Percentiles rank a stretch among this genome's conserved stretches.
phyloP scores from a whole-genome alignment of 2,797 vertebrate species.

The Eulemur rubriventer region DNA sequence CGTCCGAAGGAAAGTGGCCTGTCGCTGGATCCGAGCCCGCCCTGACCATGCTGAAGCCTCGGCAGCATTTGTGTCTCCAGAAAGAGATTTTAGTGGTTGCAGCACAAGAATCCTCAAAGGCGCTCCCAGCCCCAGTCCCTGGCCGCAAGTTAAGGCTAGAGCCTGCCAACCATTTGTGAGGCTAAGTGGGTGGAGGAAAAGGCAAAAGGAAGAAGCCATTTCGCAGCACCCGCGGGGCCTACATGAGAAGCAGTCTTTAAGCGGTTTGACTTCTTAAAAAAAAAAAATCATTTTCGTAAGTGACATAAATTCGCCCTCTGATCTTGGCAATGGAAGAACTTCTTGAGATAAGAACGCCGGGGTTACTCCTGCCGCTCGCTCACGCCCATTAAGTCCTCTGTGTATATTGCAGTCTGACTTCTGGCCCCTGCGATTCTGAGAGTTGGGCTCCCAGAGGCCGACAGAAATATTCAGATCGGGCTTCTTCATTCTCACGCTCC shows the following conservation, averaged over 20 bases:
- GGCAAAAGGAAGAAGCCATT: not conserved
- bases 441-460: not conserved
- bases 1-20: not conserved
- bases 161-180: not conserved
- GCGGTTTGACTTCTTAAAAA: not conserved
- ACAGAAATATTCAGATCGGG: not conserved
- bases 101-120: not conserved
- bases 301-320: not conserved
- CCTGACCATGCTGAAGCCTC: not conserved
- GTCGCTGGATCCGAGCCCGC: not conserved
- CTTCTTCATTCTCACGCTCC: not conserved
- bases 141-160: not conserved
- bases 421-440: not conserved
- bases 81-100: not conserved
- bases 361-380: not conserved
- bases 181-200: not conserved
- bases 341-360: not conserved
- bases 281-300: not conserved
- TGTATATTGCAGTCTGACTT: fast-evolving
- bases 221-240: not conserved
- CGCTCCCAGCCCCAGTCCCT: not conserved
- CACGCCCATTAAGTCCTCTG: not conserved
- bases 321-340: not conserved
- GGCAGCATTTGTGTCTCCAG: not conserved
- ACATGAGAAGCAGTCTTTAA: not conserved